These are phyloP conservation scores for Ramphastos sulfuratus DNA, from an alignment of 2,113 vertebrate species.

Conservation along the genomic window DNA sequence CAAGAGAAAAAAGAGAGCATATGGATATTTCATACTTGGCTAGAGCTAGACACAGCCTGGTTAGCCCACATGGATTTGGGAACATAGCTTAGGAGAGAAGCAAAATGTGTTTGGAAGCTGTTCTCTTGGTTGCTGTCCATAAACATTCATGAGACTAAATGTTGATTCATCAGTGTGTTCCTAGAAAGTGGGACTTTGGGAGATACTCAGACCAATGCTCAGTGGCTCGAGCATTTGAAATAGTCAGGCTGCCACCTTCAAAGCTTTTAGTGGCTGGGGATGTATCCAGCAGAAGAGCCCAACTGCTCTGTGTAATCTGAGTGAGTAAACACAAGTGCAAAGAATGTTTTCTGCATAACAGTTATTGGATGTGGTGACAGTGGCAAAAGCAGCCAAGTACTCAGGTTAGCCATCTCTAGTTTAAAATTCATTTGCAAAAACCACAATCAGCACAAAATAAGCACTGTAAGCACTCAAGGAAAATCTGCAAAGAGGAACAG, in stretches of 20 bases:
- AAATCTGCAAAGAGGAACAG: constrained; percentile 44
- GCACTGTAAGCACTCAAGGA: constrained; percentile 12
- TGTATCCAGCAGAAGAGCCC: constrained; percentile 34
- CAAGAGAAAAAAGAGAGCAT: background rate
- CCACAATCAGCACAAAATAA: constrained; percentile 50
- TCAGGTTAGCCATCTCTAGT: constrained; percentile 47
- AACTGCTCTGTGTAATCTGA: constrained; percentile 18
- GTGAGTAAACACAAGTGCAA: constrained; percentile 53
- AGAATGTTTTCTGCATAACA: constrained; percentile 44
- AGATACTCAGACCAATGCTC: background rate
- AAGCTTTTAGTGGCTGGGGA: constrained; percentile 49
- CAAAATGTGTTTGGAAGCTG: background rate
- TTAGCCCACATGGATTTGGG: constrained; percentile 11
- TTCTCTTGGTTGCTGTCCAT: constrained; percentile 47
- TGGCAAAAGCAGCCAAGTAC: constrained; percentile 51
- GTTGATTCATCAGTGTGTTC: constrained; percentile 37
- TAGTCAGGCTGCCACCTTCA: constrained; percentile 16
- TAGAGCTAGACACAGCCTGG: background rate
- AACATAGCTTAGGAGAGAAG: background rate
- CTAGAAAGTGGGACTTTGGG: constrained; percentile 50
- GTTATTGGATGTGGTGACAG: constrained; percentile 3
- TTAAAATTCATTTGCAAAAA: constrained; percentile 63
- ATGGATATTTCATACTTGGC: background rate
- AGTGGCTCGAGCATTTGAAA: background rate
- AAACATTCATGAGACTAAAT: constrained; percentile 45